phyloP scores from a whole-genome alignment of 2,113 vertebrate genomes.

The Sapayoa aenigma region DNA sequence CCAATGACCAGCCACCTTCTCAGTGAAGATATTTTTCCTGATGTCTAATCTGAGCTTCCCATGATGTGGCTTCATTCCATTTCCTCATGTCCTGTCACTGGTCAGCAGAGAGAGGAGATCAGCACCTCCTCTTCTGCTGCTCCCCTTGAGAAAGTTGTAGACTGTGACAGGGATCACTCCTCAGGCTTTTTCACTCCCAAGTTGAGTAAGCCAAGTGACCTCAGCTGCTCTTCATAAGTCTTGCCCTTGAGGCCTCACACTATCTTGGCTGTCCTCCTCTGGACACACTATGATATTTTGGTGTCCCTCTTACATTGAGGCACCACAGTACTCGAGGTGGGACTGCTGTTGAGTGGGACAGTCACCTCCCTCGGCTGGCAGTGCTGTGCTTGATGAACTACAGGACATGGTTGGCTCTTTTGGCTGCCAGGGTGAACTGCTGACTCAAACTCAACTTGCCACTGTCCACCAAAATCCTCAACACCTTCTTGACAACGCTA shows the following conservation, averaged over 20 bases:
- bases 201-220: not conserved
- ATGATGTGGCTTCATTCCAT: not conserved
- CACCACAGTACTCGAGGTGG: not conserved
- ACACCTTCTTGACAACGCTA: not conserved
- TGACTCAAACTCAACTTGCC: not conserved
- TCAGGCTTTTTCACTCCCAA: not conserved
- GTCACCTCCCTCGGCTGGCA: not conserved
- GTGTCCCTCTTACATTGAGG: not conserved
- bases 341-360: not conserved
- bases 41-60: not conserved
- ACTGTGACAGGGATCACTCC: not conserved
- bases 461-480: not conserved
- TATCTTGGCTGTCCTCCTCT: not conserved
- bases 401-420: not conserved
- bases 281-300: not conserved
- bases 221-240: not conserved
- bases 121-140: not conserved
- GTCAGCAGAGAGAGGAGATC: not conserved
- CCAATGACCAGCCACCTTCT: not conserved
- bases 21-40: not conserved
- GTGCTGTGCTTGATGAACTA: not conserved
- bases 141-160: not conserved
- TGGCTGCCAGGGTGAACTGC: not conserved
- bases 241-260: not conserved
- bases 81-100: not conserved